Evolutionary conservation across 2,797 vertebrate species (phyloP).

Genomic region (Acanthis flammea): DNA sequence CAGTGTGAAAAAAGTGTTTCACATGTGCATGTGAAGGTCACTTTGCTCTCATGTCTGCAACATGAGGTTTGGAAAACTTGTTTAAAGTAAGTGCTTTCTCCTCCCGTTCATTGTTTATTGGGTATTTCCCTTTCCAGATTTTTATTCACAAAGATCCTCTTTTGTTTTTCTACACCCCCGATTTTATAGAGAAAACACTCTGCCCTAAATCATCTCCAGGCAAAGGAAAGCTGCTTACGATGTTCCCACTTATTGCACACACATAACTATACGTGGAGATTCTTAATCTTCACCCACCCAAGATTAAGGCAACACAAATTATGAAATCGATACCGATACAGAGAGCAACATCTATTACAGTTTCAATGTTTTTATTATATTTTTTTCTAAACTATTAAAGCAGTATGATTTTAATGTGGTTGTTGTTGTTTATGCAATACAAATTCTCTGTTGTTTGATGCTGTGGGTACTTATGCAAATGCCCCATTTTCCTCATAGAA

Average conservation of each 20-base stretch:
- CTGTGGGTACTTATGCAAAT: slow-evolving; percentile 42
- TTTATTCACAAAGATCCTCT: neutral
- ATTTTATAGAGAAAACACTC: neutral
- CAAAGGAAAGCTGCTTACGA: neutral
- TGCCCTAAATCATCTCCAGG: slow-evolving; percentile 11
- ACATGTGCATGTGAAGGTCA: neutral
- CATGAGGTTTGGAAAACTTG: neutral
- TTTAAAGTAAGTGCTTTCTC: neutral
- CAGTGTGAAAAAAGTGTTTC: neutral
- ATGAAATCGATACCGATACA: slow-evolving; percentile 51
- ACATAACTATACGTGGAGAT: slow-evolving; percentile 33
- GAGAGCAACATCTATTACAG: slow-evolving; percentile 50
- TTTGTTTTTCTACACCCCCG: neutral
- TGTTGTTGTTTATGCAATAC: slow-evolving; percentile 18
- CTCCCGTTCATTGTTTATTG: neutral
- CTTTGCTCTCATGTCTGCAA: neutral
- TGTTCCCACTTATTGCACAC: slow-evolving; percentile 66
- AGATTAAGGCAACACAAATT: slow-evolving; percentile 59
- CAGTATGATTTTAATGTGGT: slow-evolving; percentile 12
- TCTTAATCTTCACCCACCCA: slow-evolving; percentile 66
- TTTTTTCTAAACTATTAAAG: slow-evolving; percentile 11
- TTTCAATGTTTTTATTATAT: slow-evolving; percentile 28
- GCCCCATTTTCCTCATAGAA: neutral
- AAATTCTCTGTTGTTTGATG: slow-evolving; percentile 11
- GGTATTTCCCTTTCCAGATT: neutral